These are phyloP conservation scores for Sitodiplosis mosellana DNA, from an alignment of 1,140 invertebrate genomes.

Conservation along the genomic window DNA sequence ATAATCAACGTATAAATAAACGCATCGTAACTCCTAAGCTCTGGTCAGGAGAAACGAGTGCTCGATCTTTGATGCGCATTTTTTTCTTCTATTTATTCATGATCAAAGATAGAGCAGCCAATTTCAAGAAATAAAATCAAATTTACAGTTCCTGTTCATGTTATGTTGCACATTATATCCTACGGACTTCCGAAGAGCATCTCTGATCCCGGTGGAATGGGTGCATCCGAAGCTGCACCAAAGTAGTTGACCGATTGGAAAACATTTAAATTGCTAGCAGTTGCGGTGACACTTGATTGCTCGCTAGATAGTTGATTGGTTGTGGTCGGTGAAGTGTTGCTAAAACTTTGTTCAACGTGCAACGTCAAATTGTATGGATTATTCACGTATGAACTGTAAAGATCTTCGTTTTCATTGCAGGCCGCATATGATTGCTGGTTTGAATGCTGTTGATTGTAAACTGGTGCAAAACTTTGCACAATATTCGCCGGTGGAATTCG, in stretches of 20 bases:
- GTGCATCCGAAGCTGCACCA: slow-evolving; percentile 23
- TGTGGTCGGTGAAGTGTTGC: not conserved
- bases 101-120: too few species aligned
- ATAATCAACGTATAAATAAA: too few species aligned
- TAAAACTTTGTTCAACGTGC: slow-evolving; percentile 6
- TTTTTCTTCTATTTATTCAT: too few species aligned
- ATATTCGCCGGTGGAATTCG: slow-evolving; percentile 18
- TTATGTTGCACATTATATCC: not conserved
- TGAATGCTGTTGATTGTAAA: slow-evolving; percentile 9
- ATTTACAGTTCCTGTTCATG: too few species aligned
- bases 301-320: slow-evolving; percentile 3
- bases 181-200: slow-evolving; percentile 30
- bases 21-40: too few species aligned
- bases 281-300: slow-evolving; percentile 7
- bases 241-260: slow-evolving; percentile 34
- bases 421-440: not conserved
- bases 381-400: slow-evolving; percentile 28
- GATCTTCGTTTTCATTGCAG: slow-evolving; percentile 8
- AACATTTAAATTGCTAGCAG: slow-evolving; percentile 14
- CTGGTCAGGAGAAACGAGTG: too few species aligned
- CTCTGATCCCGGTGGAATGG: slow-evolving; percentile 33
- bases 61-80: too few species aligned
- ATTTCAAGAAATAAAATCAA: not conserved
- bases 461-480: slow-evolving; percentile 20
- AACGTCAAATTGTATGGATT: slow-evolving; percentile 28